A percentile compares a stretch with the other conserved stretches of the same genome.
phyloP scores from a whole-genome alignment of 2,113 vertebrate genomes.

The Beaufortia kweichowensis region DNA sequence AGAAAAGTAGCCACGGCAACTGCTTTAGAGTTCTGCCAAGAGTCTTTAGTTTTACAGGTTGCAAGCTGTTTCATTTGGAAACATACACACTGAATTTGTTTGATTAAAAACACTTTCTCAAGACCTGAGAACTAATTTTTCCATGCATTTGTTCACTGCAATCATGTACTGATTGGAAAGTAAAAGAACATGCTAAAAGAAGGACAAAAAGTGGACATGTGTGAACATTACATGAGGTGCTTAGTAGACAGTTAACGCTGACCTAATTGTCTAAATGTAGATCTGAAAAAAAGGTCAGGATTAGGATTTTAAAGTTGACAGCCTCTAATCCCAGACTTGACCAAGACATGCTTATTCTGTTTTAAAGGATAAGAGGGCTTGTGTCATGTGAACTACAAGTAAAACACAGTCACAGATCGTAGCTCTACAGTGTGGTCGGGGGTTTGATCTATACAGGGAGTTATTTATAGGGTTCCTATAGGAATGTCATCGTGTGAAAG shows the following conservation, averaged over 20 bases:
- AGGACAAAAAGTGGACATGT: background rate
- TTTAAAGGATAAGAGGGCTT: slow-evolving; percentile 4
- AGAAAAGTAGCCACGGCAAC: slow-evolving; percentile 40
- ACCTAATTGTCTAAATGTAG: slow-evolving; percentile 11
- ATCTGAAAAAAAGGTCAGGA: slow-evolving; percentile 19
- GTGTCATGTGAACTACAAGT: background rate
- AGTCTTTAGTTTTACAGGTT: background rate
- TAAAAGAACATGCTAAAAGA: background rate
- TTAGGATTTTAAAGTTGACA: slow-evolving; percentile 21
- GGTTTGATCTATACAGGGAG: background rate
- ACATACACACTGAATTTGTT: background rate
- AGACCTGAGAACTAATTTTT: background rate
- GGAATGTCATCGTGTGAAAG: background rate
- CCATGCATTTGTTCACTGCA: background rate
- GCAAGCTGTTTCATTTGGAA: slow-evolving; percentile 21
- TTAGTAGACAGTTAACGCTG: slow-evolving; percentile 11
- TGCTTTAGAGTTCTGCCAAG: slow-evolving; percentile 20
- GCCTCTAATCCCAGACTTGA: slow-evolving; percentile 10
- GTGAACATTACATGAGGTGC: slow-evolving; percentile 18
- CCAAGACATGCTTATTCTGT: slow-evolving; percentile 16
- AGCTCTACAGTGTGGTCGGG: slow-evolving; percentile 4
- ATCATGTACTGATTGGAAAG: background rate
- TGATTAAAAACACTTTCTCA: slow-evolving; percentile 20
- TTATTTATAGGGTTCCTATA: slow-evolving; percentile 16
- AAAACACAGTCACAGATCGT: background rate